Conservation (phyloP, 2,113 vertebrate genomes). For the Jacana jacana region DNA sequence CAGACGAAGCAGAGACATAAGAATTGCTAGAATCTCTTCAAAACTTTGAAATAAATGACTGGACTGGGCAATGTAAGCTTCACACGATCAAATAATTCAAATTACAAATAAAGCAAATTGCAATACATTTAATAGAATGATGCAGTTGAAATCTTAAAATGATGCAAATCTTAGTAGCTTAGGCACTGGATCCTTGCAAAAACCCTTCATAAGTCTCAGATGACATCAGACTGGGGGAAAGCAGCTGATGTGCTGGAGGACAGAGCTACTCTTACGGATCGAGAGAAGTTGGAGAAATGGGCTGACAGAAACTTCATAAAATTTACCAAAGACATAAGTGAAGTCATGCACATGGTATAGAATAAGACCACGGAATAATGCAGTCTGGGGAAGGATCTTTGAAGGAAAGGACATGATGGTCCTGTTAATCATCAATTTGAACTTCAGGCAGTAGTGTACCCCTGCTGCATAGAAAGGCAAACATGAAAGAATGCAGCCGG, state of each 20-base stretch:
- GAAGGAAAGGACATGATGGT: background rate
- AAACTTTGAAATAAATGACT: background rate
- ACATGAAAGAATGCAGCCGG: background rate
- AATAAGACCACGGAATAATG: background rate
- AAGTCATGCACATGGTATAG: background rate
- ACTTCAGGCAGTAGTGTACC: background rate
- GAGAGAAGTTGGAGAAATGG: background rate
- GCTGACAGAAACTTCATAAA: background rate
- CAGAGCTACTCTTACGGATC: background rate
- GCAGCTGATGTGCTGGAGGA: background rate
- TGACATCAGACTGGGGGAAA: background rate
- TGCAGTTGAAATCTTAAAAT: background rate
- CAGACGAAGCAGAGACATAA: background rate
- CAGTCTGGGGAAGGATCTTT: background rate
- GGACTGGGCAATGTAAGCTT: background rate
- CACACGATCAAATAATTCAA: background rate
- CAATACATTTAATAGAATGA: background rate
- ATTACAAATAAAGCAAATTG: background rate
- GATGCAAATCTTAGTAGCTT: background rate
- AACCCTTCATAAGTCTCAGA: background rate
- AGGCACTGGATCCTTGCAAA: background rate
- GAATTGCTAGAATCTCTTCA: background rate
- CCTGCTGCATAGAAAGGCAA: background rate
- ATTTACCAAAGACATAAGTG: background rate
- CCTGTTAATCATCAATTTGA: background rate